A percentile compares a stretch with the other conserved stretches of the same genome.
phyloP scores from a whole-genome alignment of 2,797 vertebrate genomes.

The Aplochiton taeniatus region DNA sequence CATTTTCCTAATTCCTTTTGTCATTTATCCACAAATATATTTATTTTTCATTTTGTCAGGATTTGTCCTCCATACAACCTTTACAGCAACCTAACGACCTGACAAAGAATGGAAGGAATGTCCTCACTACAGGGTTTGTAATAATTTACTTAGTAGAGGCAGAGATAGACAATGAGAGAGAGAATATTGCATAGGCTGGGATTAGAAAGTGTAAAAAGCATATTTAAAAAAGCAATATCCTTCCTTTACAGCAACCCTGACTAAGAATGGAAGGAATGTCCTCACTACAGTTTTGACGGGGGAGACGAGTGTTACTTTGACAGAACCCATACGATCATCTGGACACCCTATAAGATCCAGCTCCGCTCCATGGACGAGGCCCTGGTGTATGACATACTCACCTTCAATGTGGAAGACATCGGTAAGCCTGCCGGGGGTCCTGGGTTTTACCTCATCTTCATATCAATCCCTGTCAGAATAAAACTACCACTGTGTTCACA shows the following conservation, averaged over 20 bases:
- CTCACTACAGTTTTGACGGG: conserved; percentile 81
- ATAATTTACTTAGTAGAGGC: no score
- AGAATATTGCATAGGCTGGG: no score
- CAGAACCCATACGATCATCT: conserved; percentile 83
- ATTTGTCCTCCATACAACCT: no score
- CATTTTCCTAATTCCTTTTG: no score
- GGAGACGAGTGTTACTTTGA: conserved; percentile 91
- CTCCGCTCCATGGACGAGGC: conserved; percentile 74
- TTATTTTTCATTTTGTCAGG: no score
- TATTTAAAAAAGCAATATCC: not conserved
- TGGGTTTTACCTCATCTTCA: not conserved
- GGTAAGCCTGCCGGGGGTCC: conserved; percentile 69
- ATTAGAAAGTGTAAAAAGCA: no score
- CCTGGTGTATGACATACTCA: conserved; percentile 76
- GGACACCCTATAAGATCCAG: conserved; percentile 84
- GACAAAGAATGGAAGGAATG: conserved; percentile 85
- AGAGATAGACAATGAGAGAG: no score
- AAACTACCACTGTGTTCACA: no score
- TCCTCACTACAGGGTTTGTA: conserved; percentile 90
- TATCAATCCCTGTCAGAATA: no score
- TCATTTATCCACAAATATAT: no score
- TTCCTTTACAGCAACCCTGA: conserved; percentile 34
- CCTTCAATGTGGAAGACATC: conserved; percentile 85
- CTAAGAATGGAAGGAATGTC: conserved; percentile 87
- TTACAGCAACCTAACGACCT: conserved; percentile 43